These are phyloP conservation scores for Branchinecta lindahli DNA, from an alignment of 1,140 invertebrate genomes.

Conservation along the genomic window DNA sequence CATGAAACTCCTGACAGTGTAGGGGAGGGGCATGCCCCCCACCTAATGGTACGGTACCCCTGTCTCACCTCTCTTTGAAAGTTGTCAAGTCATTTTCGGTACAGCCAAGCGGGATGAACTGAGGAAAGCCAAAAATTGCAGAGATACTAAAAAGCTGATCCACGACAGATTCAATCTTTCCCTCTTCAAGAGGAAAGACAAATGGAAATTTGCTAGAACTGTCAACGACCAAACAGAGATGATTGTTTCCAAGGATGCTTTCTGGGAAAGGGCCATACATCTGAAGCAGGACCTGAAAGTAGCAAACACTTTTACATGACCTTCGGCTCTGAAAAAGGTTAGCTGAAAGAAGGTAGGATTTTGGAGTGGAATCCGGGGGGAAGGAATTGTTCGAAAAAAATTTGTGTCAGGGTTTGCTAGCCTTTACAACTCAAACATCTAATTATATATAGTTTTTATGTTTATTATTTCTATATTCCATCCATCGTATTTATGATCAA, in stretches of 20 bases:
- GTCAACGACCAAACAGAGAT: neutral
- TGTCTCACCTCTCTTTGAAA: neutral
- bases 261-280: neutral
- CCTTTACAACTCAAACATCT: no score
- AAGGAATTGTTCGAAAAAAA: no score
- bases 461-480: no score
- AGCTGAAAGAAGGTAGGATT: no score
- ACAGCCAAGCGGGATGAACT: neutral
- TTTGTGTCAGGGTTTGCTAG: no score
- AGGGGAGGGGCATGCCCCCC: no score
- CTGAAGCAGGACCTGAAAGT: neutral
- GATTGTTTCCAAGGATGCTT: neutral
- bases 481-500: no score
- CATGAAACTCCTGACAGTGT: no score
- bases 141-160: neutral
- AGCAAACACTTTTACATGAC: neutral
- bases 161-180: constrained; percentile 2
- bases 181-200: neutral
- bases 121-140: neutral
- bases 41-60: no score
- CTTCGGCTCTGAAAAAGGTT: no score
- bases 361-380: no score
- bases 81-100: neutral
- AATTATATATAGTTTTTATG: no score
- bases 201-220: neutral